Evolutionary conservation across 2,797 vertebrate species (phyloP).

Genomic region (Sitta carolinensis): DNA sequence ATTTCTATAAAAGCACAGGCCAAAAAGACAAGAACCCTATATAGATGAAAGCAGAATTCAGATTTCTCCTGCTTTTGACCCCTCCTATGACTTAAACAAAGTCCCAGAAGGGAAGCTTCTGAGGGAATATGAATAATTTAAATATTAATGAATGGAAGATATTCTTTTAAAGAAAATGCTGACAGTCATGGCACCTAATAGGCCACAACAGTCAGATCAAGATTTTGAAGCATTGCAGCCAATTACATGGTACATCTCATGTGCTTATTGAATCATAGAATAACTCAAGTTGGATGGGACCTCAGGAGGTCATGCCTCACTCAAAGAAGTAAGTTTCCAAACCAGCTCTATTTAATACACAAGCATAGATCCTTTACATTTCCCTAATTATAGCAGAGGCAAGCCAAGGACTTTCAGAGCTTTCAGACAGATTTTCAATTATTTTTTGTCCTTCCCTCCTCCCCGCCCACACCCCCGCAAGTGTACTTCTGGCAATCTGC

Average conservation of each 20-base stretch:
- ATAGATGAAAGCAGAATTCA: not conserved
- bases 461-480: not conserved
- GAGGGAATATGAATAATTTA: constrained; percentile 42
- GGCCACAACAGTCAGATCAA: not conserved
- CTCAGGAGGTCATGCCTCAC: not conserved
- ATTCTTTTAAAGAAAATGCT: constrained; percentile 14
- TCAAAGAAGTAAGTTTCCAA: not conserved
- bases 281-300: not conserved
- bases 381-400: not conserved
- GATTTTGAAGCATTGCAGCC: not conserved
- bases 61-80: not conserved
- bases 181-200: not conserved
- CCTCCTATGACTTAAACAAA: not conserved
- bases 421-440: not conserved
- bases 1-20: constrained; percentile 15
- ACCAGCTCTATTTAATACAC: not conserved
- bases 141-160: constrained; percentile 23
- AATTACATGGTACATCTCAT: not conserved
- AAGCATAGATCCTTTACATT: not conserved
- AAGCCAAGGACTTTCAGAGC: not conserved
- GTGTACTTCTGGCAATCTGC: not conserved
- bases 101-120: not conserved
- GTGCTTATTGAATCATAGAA: not conserved
- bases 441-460: not conserved
- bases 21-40: not conserved